Evolutionary conservation across 1,140 invertebrate genomes (phyloP).

Genomic region (Drusus annulatus): DNA sequence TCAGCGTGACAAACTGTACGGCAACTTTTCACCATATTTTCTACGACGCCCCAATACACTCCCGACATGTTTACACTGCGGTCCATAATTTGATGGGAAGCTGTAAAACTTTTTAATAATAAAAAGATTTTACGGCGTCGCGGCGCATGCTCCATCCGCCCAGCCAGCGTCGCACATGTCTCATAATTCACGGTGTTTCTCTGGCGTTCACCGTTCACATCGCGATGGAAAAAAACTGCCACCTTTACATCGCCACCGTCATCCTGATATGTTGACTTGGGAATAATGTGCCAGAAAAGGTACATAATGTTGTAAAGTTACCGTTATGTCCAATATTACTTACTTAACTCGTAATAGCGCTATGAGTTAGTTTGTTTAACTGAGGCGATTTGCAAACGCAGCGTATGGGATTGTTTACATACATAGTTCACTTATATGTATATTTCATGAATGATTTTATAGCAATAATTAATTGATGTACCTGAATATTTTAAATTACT

Average conservation of each 20-base stretch:
- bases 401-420: too few species aligned
- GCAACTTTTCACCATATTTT: background rate
- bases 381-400: too few species aligned
- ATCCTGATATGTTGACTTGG: too few species aligned
- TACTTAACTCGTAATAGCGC: too few species aligned
- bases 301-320: too few species aligned
- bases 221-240: background rate
- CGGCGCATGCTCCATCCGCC: slow-evolving; percentile 41
- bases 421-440: too few species aligned
- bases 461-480: too few species aligned
- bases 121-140: slow-evolving; percentile 52
- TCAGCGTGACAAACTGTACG: background rate
- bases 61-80: slow-evolving; percentile 49
- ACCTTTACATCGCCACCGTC: background rate
- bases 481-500: too few species aligned
- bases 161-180: background rate
- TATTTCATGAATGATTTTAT: too few species aligned
- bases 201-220: background rate
- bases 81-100: slow-evolving; percentile 53
- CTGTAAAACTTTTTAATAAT: slow-evolving; percentile 57
- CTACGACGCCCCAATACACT: slow-evolving; percentile 8
- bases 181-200: background rate
- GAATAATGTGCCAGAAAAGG: too few species aligned
- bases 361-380: too few species aligned
- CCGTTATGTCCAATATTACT: too few species aligned